Percentiles rank a stretch among this genome's conserved stretches.
These are phyloP conservation scores for Manis javanica DNA, from an alignment of 2,797 vertebrate genomes.

Conservation along the genomic window DNA sequence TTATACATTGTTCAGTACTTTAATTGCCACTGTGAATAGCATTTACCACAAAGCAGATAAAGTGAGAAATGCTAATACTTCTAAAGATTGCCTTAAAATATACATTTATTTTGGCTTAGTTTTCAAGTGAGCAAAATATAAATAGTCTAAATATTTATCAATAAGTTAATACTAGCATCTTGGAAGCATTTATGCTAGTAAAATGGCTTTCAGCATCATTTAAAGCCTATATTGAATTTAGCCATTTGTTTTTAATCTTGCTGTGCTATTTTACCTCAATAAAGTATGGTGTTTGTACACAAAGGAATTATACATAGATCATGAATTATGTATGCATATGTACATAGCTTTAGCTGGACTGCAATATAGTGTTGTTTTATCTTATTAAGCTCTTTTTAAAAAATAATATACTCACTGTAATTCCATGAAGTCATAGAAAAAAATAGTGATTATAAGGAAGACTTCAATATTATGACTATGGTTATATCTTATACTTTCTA, in stretches of 20 bases:
- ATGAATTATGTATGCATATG: constrained; percentile 69
- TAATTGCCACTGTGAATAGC: constrained; percentile 53
- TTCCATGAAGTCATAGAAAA: background rate
- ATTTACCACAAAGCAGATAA: constrained; percentile 56
- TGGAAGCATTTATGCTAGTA: constrained; percentile 51
- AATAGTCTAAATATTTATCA: constrained; percentile 68
- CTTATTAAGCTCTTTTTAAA: constrained; percentile 35
- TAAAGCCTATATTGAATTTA: constrained; percentile 36
- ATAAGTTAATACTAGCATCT: constrained; percentile 64
- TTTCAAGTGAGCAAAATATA: constrained; percentile 38
- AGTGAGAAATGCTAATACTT: constrained; percentile 68
- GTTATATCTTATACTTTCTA: background rate
- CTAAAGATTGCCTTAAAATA: constrained; percentile 71
- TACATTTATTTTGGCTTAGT: constrained; percentile 60
- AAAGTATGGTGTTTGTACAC: constrained; percentile 59
- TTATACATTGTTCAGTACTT: constrained; percentile 32
- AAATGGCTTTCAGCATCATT: constrained; percentile 52
- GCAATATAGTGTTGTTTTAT: background rate
- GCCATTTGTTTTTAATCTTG: constrained; percentile 56
- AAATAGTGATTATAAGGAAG: background rate
- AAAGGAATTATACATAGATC: constrained; percentile 65
- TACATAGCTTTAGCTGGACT: constrained; percentile 58
- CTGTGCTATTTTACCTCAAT: constrained; percentile 67
- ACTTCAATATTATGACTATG: background rate
- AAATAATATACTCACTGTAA: background rate